These are phyloP conservation scores for Lepidothrix coronata DNA, from an alignment of 2,113 vertebrate genomes.

Conservation along the genomic window DNA sequence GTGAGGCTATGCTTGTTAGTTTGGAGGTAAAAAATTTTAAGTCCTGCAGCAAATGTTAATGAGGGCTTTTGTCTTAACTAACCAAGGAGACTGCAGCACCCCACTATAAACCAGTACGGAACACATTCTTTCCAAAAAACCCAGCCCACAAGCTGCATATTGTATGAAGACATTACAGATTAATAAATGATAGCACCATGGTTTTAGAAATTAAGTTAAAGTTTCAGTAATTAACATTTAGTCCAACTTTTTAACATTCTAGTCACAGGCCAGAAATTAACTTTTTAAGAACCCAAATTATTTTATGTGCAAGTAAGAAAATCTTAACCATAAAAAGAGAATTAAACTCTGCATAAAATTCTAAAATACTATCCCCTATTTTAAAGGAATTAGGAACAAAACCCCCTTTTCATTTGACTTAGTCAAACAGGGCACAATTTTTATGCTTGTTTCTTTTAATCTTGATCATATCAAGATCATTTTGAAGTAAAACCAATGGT, in stretches of 20 bases:
- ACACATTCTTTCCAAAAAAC: constrained; percentile 79
- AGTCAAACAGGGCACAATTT: constrained; percentile 82
- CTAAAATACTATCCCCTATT: constrained; percentile 91
- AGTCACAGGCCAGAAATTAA: constrained; percentile 91
- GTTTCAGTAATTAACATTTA: constrained; percentile 91
- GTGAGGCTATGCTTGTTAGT: constrained; percentile 80
- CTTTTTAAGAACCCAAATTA: constrained; percentile 89
- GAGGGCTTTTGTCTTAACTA: constrained; percentile 85
- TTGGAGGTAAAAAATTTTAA: constrained; percentile 87
- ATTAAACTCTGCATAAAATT: constrained; percentile 90
- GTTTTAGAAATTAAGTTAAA: constrained; percentile 87
- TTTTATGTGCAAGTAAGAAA: constrained; percentile 95
- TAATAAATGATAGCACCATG: constrained; percentile 95
- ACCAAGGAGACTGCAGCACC: constrained; percentile 83
- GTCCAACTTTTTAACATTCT: constrained; percentile 89
- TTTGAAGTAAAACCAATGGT: constrained; percentile 81
- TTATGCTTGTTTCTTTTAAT: constrained; percentile 82
- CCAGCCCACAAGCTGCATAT: constrained; percentile 91
- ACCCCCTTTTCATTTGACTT: constrained; percentile 85
- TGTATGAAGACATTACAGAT: constrained; percentile 85
- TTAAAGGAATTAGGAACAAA: constrained; percentile 85
- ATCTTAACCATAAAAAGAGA: constrained; percentile 92
- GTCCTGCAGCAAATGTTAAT: constrained; percentile 85
- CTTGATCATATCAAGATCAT: constrained; percentile 92
- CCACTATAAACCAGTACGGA: constrained; percentile 79